Evolutionary conservation across 2,113 vertebrate genomes (phyloP).

Genomic region (Leiothrix lutea): DNA sequence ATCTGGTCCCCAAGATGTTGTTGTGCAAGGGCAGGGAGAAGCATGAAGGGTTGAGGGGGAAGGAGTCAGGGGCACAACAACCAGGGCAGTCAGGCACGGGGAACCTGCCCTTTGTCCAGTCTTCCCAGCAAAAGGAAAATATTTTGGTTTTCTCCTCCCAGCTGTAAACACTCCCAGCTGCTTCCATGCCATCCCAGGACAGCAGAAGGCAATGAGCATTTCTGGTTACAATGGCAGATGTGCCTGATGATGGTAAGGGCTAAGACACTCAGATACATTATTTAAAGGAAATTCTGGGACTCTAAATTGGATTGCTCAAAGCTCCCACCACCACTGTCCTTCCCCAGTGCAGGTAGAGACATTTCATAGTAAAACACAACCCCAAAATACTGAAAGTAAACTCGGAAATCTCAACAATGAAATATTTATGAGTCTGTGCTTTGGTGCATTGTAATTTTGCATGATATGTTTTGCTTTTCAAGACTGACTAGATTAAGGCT

Average conservation of each 20-base stretch:
- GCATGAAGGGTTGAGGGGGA: not conserved
- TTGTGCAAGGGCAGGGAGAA: not conserved
- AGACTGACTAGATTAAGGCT: conserved; percentile 43
- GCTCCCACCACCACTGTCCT: not conserved
- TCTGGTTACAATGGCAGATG: not conserved
- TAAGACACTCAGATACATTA: not conserved
- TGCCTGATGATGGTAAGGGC: not conserved
- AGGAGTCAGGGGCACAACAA: not conserved
- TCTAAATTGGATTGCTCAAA: not conserved
- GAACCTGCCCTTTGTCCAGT: not conserved
- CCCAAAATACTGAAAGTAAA: not conserved
- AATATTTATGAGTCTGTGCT: conserved; percentile 44
- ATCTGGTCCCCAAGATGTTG: not conserved
- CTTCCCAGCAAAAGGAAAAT: not conserved
- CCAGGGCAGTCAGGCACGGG: accelerated
- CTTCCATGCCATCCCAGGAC: not conserved
- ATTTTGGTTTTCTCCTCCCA: not conserved
- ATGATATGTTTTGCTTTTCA: conserved; percentile 41
- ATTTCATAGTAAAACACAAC: not conserved
- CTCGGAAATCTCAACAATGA: not conserved
- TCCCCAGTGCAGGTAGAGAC: not conserved
- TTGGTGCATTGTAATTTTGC: conserved; percentile 33
- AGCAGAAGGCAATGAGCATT: not conserved
- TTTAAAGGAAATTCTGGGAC: not conserved
- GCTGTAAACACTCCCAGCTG: not conserved